These are phyloP conservation scores for Cantharis lateralis DNA, from an alignment of 2,888 invertebrate genomes.

Conservation along the genomic window DNA sequence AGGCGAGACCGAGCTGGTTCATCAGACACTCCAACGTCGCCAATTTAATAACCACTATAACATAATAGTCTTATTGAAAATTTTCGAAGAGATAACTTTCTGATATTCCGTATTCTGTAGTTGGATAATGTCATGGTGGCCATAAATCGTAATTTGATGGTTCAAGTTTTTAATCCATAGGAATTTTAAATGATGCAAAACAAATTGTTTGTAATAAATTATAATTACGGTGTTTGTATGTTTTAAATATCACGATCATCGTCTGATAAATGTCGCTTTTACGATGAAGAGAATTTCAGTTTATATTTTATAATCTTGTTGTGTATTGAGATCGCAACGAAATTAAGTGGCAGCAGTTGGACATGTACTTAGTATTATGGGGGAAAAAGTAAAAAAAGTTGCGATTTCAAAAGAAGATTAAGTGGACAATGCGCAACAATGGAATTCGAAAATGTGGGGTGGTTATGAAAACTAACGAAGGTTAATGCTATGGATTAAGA, in stretches of 20 bases:
- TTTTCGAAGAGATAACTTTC: background rate
- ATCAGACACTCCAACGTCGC: slow-evolving; percentile 21
- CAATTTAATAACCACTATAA: slow-evolving; percentile 17
- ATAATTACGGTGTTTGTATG: background rate
- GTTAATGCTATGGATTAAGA: background rate
- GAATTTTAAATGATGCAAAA: background rate
- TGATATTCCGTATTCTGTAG: background rate
- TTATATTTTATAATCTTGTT: background rate
- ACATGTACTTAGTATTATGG: background rate
- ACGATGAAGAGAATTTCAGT: background rate
- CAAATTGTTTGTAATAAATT: background rate
- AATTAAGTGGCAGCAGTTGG: background rate
- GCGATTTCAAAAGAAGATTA: background rate
- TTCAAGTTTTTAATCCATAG: background rate
- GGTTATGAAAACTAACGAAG: background rate
- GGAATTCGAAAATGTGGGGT: background rate
- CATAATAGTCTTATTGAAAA: slow-evolving; percentile 4
- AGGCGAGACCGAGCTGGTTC: slow-evolving; percentile 7
- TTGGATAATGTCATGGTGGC: background rate
- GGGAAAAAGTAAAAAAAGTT: background rate
- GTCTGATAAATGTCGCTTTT: background rate
- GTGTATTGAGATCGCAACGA: background rate
- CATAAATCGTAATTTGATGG: background rate
- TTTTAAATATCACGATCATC: background rate
- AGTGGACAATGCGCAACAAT: background rate